Base-by-base conservation (phyloP, 2,113 vertebrate species). In the Parus major region DNA sequence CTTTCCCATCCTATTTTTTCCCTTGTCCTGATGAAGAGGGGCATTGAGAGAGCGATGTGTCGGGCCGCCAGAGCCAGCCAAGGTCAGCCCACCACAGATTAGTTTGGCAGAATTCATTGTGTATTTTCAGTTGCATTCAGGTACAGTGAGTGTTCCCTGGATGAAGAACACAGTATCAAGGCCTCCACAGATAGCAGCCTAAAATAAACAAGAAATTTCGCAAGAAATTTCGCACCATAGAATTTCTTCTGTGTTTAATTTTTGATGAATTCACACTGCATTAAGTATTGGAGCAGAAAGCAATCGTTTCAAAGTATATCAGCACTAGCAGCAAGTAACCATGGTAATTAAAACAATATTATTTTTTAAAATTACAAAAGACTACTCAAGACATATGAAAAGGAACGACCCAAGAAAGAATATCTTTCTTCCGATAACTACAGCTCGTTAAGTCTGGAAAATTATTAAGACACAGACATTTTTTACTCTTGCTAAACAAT, bases 311-410 rank as follows among this genome's bases (percentile, higher is more conserved):
- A 82, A 90, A 83, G 65, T 78, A 56, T 92, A 94, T 95, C 84
- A 80, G 72, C 61, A 93, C 63, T 18, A 96, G 86, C 56, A 84
- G 71, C 33, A 44, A 56, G 64, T 65, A 92, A 61, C 81, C 71
- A 94, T 33, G 72, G 49, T 86, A 95, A 97, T 97, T 97, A 97
- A 95, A 90, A 92, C 73, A 95, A 92, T 78, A 85, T 65, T 65
- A 55, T 86, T 88, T 75, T 92, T 49, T 33, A 76, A 86, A 96
- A 89, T 81, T 69, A 97, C 82, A 93, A 73, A 90, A 90, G 92
- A 84, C 80, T 80, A 94, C 79, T 96, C 46, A 85, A 93, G 79
- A 92, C 55, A 77, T 47, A 84, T 70, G 59, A 94, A 91, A 94
- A 96, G 16, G n/a, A 76, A 93, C 31, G 81, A 93, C 39, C 50